A percentile compares a stretch with the other conserved stretches of the same genome.
Conservation (phyloP, 2,113 vertebrate genomes). For the Psilopsiagon aurifrons region DNA sequence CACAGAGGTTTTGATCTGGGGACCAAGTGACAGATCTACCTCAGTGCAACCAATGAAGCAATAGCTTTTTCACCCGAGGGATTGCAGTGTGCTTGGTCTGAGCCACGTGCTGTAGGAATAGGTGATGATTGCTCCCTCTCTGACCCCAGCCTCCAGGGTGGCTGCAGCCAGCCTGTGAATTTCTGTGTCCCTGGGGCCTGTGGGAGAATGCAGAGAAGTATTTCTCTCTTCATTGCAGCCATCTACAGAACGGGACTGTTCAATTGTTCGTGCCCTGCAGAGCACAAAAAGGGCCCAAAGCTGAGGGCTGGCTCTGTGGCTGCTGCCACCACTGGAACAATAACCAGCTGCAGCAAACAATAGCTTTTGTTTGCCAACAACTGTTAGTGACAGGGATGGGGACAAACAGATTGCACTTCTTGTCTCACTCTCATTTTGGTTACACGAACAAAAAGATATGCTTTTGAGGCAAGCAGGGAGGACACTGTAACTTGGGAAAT, state of each 20-base stretch:
- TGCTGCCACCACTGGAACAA: neutral
- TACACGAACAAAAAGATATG: neutral
- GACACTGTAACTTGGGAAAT: neutral
- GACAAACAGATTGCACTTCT: neutral
- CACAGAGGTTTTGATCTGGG: neutral
- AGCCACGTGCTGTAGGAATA: fast-evolving
- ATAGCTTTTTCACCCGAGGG: neutral
- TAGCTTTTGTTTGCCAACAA: conserved; percentile 10
- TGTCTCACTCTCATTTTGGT: neutral
- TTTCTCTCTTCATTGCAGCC: neutral
- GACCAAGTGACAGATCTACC: neutral
- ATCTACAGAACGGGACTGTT: neutral
- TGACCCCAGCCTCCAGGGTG: neutral
- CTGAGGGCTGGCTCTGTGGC: neutral
- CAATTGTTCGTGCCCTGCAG: neutral
- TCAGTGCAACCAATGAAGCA: fast-evolving
- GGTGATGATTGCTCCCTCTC: neutral
- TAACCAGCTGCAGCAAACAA: conserved; percentile 24
- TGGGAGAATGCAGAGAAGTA: neutral
- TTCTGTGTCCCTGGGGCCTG: neutral
- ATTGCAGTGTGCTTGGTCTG: neutral
- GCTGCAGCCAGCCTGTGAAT: neutral
- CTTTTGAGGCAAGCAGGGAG: neutral
- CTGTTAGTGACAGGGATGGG: neutral
- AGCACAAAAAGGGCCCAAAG: conserved; percentile 1